These are phyloP conservation scores for Dreissena rostriformis DNA, from an alignment of 1,140 invertebrate genomes.

Conservation along the genomic window DNA sequence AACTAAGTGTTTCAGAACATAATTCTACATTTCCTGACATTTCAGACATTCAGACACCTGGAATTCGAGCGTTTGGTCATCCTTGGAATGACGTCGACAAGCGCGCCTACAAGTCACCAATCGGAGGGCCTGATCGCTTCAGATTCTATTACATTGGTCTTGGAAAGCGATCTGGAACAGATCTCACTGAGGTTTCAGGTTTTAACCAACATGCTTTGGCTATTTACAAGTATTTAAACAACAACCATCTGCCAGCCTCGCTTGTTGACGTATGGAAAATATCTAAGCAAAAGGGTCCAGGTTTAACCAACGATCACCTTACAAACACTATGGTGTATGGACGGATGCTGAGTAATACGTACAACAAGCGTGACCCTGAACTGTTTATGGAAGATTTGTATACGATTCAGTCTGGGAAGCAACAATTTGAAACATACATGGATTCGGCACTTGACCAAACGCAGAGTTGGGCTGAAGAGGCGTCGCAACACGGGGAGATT, in stretches of 20 bases:
- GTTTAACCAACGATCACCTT: background rate
- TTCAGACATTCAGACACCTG: too few species aligned
- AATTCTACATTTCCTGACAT: too few species aligned
- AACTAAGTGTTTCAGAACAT: too few species aligned
- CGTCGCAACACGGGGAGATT: background rate
- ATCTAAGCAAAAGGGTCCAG: background rate
- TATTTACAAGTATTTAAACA: too few species aligned
- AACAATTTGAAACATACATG: background rate
- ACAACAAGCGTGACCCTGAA: background rate
- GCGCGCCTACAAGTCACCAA: too few species aligned
- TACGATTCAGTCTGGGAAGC: background rate
- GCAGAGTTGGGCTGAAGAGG: background rate
- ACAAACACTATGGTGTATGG: background rate
- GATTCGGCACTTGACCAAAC: background rate
- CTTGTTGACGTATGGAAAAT: background rate
- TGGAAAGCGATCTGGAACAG: too few species aligned
- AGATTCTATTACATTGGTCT: too few species aligned
- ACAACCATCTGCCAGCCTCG: background rate
- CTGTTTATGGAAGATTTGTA: background rate
- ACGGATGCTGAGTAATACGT: background rate
- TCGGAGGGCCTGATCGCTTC: too few species aligned
- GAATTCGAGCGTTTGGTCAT: too few species aligned
- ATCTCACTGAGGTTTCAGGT: too few species aligned
- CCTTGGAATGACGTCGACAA: too few species aligned
- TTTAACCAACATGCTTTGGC: too few species aligned